Conservation (phyloP, 2,113 vertebrate genomes). For the Entelurus aequoreus region DNA sequence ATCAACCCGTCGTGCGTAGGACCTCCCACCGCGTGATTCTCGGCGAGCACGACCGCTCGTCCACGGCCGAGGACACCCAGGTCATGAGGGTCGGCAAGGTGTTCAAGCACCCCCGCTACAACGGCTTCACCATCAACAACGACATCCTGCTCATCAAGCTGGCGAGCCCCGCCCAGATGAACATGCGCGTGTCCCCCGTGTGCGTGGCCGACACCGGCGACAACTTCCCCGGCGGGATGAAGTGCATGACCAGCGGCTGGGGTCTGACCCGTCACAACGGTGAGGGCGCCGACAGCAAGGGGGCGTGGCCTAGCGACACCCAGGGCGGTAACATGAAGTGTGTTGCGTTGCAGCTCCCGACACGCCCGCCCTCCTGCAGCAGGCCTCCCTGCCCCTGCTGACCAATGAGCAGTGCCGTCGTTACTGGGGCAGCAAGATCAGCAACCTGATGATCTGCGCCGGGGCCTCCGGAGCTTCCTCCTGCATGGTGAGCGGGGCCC, state of each 20-base stretch:
- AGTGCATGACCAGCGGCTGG: conserved; percentile 68
- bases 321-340: too few relatives aligned
- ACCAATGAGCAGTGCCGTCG: conserved; percentile 44
- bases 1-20: conserved; percentile 42
- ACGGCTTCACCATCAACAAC: conserved; percentile 68
- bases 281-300: conserved; percentile 14
- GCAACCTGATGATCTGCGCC: conserved; percentile 58
- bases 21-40: conserved; percentile 74
- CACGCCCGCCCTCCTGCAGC: conserved; percentile 66
- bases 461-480: conserved; percentile 54
- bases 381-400: conserved; percentile 62
- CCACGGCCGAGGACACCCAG: conserved; percentile 57
- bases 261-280: conserved; percentile 62
- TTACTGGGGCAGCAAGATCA: conserved; percentile 62
- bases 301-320: not conserved
- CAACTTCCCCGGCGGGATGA: conserved; percentile 46
- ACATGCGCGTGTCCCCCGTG: conserved; percentile 42
- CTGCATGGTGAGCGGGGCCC: conserved; percentile 47
- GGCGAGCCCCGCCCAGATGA: conserved; percentile 47
- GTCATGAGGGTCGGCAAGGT: conserved; percentile 68
- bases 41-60: conserved; percentile 75
- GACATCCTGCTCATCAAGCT: conserved; percentile 70
- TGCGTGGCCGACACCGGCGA: conserved; percentile 44
- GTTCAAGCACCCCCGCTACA: conserved; percentile 69
- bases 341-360: conserved; percentile 38